Conservation (phyloP, 2,113 vertebrate genomes). For the Aspiorhynchus laticeps region DNA sequence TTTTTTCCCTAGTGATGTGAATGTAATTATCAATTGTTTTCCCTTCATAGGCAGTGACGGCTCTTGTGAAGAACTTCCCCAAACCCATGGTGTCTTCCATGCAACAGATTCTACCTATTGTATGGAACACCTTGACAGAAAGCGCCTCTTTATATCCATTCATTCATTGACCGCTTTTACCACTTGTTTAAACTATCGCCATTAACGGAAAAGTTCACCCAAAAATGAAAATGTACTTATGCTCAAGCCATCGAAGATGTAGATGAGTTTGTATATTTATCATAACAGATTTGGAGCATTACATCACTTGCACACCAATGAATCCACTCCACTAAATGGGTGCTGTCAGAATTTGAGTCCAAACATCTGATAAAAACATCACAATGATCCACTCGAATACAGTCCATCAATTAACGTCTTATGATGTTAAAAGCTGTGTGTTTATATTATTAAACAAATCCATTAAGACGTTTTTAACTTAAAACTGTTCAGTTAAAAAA, state of each 20-base stretch:
- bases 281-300: background rate
- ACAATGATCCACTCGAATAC: background rate
- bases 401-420: background rate
- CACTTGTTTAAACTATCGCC: background rate
- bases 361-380: background rate
- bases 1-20: background rate
- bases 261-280: background rate
- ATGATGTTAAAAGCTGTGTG: background rate
- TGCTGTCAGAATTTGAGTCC: background rate
- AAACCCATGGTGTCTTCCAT: slow-evolving; percentile 97
- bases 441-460: background rate
- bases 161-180: slow-evolving; percentile 62
- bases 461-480: background rate
- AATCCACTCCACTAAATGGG: background rate
- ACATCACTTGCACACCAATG: background rate
- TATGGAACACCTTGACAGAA: slow-evolving; percentile 97
- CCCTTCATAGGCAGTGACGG: slow-evolving; percentile 87
- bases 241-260: background rate
- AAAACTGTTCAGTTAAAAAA: background rate
- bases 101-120: slow-evolving; percentile 97
- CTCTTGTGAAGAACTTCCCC: slow-evolving; percentile 96
- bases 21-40: background rate
- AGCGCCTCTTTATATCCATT: slow-evolving; percentile 98
- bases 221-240: background rate
- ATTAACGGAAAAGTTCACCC: background rate